A percentile compares a stretch with the other conserved stretches of the same genome.
Evolutionary conservation across 2,113 vertebrate species (phyloP).

Genomic region (Meleagris gallopavo): DNA sequence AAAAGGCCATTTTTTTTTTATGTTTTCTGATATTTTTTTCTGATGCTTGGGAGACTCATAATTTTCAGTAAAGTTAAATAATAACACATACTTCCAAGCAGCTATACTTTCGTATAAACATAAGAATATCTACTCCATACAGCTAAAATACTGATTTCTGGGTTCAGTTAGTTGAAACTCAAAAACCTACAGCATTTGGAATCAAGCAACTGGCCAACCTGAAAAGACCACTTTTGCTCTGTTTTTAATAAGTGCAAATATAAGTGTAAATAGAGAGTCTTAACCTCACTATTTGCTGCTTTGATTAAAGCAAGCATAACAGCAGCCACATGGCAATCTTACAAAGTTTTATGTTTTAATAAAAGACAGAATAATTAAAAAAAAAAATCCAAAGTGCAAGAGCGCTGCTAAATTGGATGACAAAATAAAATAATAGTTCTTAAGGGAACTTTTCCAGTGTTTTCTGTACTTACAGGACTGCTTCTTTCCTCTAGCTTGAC

Average conservation of each 20-base stretch:
- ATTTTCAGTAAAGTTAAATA: not conserved
- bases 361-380: not conserved
- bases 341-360: not conserved
- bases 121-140: not conserved
- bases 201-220: not conserved
- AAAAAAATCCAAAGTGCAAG: not conserved
- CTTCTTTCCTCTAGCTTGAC: not conserved
- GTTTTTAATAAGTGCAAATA: not conserved
- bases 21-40: no score
- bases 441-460: not conserved
- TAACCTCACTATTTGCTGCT: not conserved
- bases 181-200: not conserved
- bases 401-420: not conserved
- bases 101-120: not conserved
- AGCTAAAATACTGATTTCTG: not conserved
- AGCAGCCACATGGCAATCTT: not conserved
- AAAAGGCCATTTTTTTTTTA: not conserved
- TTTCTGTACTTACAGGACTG: not conserved
- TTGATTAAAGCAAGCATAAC: not conserved
- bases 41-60: not conserved
- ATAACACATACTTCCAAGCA: not conserved
- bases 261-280: no score
- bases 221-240: not conserved
- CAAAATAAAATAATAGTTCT: not conserved
- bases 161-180: not conserved